phyloP scores from a whole-genome alignment of 2,113 vertebrate species.

The Scopus umbretta region DNA sequence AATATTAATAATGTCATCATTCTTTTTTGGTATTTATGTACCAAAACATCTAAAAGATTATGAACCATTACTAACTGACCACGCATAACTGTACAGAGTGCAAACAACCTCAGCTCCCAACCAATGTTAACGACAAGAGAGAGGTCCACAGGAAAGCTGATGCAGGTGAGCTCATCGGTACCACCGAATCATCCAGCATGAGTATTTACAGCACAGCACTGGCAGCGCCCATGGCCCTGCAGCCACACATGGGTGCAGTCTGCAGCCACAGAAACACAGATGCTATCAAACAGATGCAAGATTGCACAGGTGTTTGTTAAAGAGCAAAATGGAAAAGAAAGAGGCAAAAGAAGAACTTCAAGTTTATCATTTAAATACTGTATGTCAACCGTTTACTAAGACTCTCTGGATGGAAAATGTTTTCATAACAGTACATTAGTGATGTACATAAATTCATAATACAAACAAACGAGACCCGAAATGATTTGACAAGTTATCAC shows the following conservation, averaged over 20 bases:
- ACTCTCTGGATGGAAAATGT: background rate
- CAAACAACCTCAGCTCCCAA: background rate
- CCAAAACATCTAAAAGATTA: background rate
- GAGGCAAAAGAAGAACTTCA: background rate
- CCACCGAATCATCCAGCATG: rapidly evolving
- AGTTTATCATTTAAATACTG: background rate
- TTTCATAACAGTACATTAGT: background rate
- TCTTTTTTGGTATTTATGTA: background rate
- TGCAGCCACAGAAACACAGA: background rate
- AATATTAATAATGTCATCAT: background rate
- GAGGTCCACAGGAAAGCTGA: background rate
- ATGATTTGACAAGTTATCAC: background rate
- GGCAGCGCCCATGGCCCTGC: background rate
- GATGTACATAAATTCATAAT: background rate
- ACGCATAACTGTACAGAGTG: background rate
- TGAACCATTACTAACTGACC: background rate
- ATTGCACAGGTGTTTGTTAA: background rate
- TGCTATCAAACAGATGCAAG: background rate
- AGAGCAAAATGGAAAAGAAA: background rate
- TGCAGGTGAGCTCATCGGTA: rapidly evolving
- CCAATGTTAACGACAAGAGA: background rate
- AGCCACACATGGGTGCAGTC: background rate
- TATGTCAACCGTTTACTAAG: background rate
- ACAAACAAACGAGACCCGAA: background rate
- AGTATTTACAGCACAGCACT: background rate